A percentile compares a stretch with the other conserved stretches of the same genome.
Conservation (phyloP, 2,113 vertebrate genomes). For the Coptodon bakossiorum region DNA sequence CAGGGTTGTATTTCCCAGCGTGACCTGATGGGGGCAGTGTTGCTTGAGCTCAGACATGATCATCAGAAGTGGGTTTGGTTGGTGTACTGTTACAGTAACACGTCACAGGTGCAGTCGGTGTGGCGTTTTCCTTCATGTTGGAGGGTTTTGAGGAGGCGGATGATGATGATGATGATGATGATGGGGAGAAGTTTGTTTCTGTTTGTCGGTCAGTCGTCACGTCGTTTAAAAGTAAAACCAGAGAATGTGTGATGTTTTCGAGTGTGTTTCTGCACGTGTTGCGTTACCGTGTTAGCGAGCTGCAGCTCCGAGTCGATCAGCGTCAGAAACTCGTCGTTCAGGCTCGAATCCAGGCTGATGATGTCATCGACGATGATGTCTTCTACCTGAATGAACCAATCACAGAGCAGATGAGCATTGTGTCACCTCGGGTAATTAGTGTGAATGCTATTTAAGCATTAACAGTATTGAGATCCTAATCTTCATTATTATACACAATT, state of each 20-base stretch:
- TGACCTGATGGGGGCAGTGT: not conserved
- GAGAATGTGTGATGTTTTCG: accelerated
- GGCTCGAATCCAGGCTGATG: constrained; percentile 87
- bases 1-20: not conserved
- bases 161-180: not conserved
- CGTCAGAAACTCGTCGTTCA: constrained; percentile 81
- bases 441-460: not conserved
- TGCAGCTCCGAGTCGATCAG: constrained; percentile 76
- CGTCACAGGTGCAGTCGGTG: accelerated
- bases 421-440: not conserved
- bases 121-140: not conserved
- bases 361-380: constrained; percentile 83
- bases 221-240: not conserved
- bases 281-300: constrained; percentile 78
- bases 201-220: not conserved
- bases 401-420: not conserved
- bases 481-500: not conserved
- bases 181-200: not conserved
- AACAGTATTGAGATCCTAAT: not conserved
- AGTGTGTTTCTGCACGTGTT: not conserved
- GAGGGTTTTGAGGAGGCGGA: not conserved
- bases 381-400: constrained; percentile 72
- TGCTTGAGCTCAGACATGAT: not conserved
- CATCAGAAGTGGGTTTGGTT: not conserved
- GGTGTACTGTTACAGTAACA: not conserved